A percentile compares a stretch with the other conserved stretches of the same genome.
These are phyloP conservation scores for Drosophila biarmipes DNA, from an alignment of 1,140 invertebrate species.

Conservation along the genomic window DNA sequence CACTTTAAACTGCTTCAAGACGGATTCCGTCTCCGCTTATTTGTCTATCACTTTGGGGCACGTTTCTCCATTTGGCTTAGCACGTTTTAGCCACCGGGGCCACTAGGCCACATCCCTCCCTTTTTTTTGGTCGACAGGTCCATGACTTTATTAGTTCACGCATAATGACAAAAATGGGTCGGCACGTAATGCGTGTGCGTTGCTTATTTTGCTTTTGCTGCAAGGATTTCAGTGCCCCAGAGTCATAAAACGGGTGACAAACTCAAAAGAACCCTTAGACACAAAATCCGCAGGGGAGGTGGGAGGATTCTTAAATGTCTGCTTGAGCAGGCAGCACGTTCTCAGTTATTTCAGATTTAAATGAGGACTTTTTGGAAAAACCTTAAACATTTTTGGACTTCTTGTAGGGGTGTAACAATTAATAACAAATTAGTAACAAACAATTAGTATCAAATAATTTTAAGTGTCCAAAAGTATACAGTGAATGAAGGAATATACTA, in stretches of 20 bases:
- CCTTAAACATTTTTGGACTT: too few species aligned
- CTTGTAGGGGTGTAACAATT: too few species aligned
- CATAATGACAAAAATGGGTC: slow-evolving; percentile 78
- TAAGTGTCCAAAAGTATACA: too few species aligned
- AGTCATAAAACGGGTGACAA: slow-evolving; percentile 61
- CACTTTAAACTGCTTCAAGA: slow-evolving; percentile 65
- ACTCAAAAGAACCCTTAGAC: slow-evolving; percentile 5
- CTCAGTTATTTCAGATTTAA: background rate
- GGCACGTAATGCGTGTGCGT: slow-evolving; percentile 76
- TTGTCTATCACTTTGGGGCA: slow-evolving; percentile 35
- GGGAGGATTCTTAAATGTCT: background rate
- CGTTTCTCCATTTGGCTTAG: slow-evolving; percentile 60
- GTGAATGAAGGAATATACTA: too few species aligned
- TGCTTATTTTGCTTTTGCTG: slow-evolving; percentile 70
- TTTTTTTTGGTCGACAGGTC: slow-evolving; percentile 44
- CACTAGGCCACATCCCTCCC: slow-evolving; percentile 17
- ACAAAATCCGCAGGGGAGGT: background rate
- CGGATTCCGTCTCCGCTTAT: slow-evolving; percentile 29
- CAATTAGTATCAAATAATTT: too few species aligned
- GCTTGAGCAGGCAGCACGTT: background rate
- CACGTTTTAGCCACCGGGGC: slow-evolving; percentile 64
- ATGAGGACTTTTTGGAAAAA: too few species aligned
- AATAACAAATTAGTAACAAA: too few species aligned
- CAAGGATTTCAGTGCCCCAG: slow-evolving; percentile 67
- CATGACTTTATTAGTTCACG: slow-evolving; percentile 76